Evolutionary conservation across 1,140 invertebrate species (phyloP).

Genomic region (Conus ventricosus): DNA sequence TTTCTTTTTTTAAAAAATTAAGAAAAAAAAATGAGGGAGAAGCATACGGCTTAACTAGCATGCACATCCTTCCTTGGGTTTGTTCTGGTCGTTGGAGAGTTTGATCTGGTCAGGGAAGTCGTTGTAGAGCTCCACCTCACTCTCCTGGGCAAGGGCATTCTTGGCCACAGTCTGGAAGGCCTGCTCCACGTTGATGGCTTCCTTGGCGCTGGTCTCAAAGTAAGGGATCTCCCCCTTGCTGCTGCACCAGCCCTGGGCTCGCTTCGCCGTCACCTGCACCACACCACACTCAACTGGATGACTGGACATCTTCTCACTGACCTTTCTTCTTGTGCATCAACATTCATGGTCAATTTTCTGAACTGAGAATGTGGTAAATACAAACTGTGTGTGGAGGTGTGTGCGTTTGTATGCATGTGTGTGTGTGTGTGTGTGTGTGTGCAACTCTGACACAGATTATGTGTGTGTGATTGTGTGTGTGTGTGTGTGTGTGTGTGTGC

Average conservation of each 20-base stretch:
- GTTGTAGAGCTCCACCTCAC: slow-evolving; percentile 93
- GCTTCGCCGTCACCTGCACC: slow-evolving; percentile 88
- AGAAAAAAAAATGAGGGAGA: background rate
- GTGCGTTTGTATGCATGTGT: too few species aligned
- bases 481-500: too few species aligned
- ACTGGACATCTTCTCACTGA: too few species aligned
- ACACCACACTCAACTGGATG: background rate
- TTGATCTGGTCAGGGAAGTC: slow-evolving; percentile 98
- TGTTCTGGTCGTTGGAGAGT: slow-evolving; percentile 74
- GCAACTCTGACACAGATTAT: too few species aligned
- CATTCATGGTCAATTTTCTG: background rate
- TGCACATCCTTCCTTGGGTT: slow-evolving; percentile 68
- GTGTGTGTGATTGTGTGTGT: too few species aligned
- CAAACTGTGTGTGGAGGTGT: too few species aligned
- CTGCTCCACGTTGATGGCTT: slow-evolving; percentile 97
- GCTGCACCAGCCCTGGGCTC: slow-evolving; percentile 99
- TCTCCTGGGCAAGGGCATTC: slow-evolving; percentile 94
- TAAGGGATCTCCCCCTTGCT: slow-evolving; percentile 99
- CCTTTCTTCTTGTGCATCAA: background rate
- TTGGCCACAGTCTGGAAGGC: slow-evolving; percentile 98
- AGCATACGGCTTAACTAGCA: slow-evolving; percentile 58
- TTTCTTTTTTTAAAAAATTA: too few species aligned
- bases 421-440: too few species aligned
- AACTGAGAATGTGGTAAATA: too few species aligned
- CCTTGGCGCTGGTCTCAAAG: slow-evolving; percentile 99